Evolutionary conservation across 2,888 invertebrate genomes (phyloP), one percentile per base, ranked within the genome.

Genomic region (Dryobota labecula): DNA sequence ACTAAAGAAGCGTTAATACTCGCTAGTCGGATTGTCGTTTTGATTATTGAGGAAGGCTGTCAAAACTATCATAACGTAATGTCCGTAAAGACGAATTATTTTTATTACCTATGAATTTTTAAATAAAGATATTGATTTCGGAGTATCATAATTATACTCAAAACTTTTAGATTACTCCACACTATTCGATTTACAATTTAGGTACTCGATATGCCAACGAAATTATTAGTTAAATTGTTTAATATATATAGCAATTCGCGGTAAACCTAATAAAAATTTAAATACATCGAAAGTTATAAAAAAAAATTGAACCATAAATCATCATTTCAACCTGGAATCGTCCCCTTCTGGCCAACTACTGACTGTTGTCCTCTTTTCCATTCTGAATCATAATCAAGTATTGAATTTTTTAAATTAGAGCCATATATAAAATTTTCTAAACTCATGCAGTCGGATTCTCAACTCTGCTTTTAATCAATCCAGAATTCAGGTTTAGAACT

Each of bases 401-500:
- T n/a, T 13, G 36, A 3, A 49, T 49, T 58, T 9, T 27, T 69
- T n/a, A n/a, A 72, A 71, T 66, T 43, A 18, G 43, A 18, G 24
- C 33, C 24, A 72, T 33, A 47, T 13, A 18, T 73, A 13, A 1
- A 41, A 15, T 27, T 73, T 56, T 36, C 27, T 27, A 57, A 65
- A 75, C 13, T 57, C 53, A 20, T 45, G 11, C 27, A 27, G 43
- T 49, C 57, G 18, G 15, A 67, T 38, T 45, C n/a, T 11, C 15
- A 45, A 67, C n/a, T 38, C n/a, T 20, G 33, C n/a, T 24, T 70
- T 56, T 13, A 66, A 51, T 30, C 24, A n/a, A 57, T 57, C 8
- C 66, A 20, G 2, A 57, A 66, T 45, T 45, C 24, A 3, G 43
- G 41, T 1, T 49, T 6, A 7, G 2, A 73, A 75, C 76, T 75